Percentiles rank a stretch among this genome's conserved stretches.
Conservation (phyloP, 2,797 vertebrate species). For the Eulemur coronatus region DNA sequence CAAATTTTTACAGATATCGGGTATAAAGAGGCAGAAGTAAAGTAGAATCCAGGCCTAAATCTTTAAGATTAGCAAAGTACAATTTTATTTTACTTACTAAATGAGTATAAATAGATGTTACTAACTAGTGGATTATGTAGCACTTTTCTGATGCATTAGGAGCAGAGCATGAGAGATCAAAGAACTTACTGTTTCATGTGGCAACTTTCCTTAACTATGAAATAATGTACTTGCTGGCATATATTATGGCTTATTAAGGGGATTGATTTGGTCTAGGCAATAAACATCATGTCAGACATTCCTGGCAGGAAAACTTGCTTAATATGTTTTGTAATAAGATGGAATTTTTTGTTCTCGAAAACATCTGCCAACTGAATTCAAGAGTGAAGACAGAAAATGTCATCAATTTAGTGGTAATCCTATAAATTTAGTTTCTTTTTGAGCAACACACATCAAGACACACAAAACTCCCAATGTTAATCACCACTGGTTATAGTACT, state of each 20-base stretch:
- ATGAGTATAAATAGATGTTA: slow-evolving; percentile 63
- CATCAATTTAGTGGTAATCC: slow-evolving; percentile 85
- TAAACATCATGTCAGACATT: slow-evolving; percentile 88
- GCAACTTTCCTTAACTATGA: slow-evolving; percentile 82
- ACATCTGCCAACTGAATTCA: slow-evolving; percentile 87
- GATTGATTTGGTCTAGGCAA: slow-evolving; percentile 85
- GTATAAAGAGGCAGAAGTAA: slow-evolving; percentile 10
- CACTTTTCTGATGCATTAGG: slow-evolving; percentile 69
- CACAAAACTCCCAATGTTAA: slow-evolving; percentile 78
- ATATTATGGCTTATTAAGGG: slow-evolving; percentile 83
- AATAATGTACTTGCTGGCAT: slow-evolving; percentile 84
- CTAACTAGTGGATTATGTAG: slow-evolving; percentile 63
- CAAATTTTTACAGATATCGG: not conserved
- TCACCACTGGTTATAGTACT: slow-evolving; percentile 80
- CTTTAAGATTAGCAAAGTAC: slow-evolving; percentile 53
- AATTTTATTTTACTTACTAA: slow-evolving; percentile 69
- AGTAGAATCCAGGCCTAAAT: slow-evolving; percentile 46
- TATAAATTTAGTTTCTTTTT: slow-evolving; percentile 83
- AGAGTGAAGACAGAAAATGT: slow-evolving; percentile 88
- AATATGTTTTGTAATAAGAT: slow-evolving; percentile 87
- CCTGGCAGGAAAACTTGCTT: slow-evolving; percentile 85
- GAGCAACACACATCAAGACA: slow-evolving; percentile 75
- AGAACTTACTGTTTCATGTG: slow-evolving; percentile 82
- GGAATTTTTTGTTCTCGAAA: slow-evolving; percentile 88
- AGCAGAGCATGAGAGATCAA: slow-evolving; percentile 82